Percentiles rank a stretch among this genome's conserved stretches.
Evolutionary conservation across 2,113 vertebrate species (phyloP).

Genomic region (Rafetus swinhoei): DNA sequence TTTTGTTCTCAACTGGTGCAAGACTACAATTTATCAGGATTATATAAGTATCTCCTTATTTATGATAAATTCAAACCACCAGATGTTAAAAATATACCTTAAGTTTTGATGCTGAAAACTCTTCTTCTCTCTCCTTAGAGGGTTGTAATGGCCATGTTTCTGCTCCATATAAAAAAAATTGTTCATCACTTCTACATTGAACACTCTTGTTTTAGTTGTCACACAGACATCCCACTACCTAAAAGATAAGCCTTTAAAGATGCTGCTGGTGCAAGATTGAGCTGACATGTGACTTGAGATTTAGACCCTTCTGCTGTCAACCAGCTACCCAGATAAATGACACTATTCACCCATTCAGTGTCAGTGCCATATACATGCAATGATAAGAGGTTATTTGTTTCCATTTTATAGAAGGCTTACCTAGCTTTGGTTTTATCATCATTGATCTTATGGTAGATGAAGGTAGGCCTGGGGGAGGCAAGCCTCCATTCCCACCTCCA

Average conservation of each 20-base stretch:
- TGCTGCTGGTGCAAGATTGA: neutral
- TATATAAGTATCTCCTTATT: neutral
- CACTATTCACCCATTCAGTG: neutral
- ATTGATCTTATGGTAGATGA: neutral
- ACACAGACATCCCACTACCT: neutral
- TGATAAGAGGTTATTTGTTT: neutral
- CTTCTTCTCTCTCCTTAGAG: neutral
- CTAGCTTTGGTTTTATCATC: neutral
- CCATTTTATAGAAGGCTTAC: neutral
- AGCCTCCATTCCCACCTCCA: too few relatives aligned
- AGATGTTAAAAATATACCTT: neutral
- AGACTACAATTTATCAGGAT: neutral
- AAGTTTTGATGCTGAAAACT: neutral
- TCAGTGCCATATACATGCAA: neutral
- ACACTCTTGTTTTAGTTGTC: neutral
- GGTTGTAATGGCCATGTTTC: neutral
- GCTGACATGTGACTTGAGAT: neutral
- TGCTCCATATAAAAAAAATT: neutral
- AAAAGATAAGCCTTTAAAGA: neutral
- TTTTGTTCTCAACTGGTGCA: neutral
- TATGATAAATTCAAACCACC: neutral
- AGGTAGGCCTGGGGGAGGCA: too few relatives aligned
- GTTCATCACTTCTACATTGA: neutral
- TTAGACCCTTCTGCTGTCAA: neutral
- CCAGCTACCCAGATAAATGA: neutral